Evolutionary conservation across 2,888 invertebrate species (phyloP).

Genomic region (Oxycera nigricornis): DNA sequence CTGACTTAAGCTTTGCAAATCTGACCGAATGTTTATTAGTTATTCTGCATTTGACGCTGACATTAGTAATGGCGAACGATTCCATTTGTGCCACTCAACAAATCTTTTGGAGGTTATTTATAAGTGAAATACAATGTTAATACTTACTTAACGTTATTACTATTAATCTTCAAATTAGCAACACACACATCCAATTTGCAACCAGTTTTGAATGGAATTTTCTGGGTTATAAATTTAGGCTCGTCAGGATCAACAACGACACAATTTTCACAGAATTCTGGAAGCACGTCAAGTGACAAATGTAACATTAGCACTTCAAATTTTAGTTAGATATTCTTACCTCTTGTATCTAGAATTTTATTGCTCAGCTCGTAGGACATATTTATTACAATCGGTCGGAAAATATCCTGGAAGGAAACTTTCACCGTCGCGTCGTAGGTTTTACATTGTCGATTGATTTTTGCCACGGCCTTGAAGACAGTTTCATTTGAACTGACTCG

Average conservation of each 20-base stretch:
- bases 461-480: constrained; percentile 54
- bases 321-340: constrained; percentile 51
- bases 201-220: constrained; percentile 61
- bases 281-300: too few species aligned
- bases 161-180: constrained; percentile 58
- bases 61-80: too few species aligned
- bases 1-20: too few species aligned
- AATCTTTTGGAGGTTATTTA: too few species aligned
- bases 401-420: constrained; percentile 59
- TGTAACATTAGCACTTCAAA: too few species aligned
- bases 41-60: too few species aligned
- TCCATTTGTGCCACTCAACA: too few species aligned
- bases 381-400: constrained; percentile 60
- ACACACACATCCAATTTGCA: constrained; percentile 58
- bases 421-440: constrained; percentile 56
- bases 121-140: too few species aligned
- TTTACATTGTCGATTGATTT: constrained; percentile 54
- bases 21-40: too few species aligned
- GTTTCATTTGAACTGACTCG: constrained; percentile 54
- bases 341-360: constrained; percentile 56
- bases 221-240: constrained; percentile 54
- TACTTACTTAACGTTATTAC: constrained; percentile 53
- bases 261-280: constrained; percentile 58
- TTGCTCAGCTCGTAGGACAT: constrained; percentile 58
- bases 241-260: constrained; percentile 60